phyloP scores from a whole-genome alignment of 1,140 invertebrate species.

The Cyclargus thomasi region DNA sequence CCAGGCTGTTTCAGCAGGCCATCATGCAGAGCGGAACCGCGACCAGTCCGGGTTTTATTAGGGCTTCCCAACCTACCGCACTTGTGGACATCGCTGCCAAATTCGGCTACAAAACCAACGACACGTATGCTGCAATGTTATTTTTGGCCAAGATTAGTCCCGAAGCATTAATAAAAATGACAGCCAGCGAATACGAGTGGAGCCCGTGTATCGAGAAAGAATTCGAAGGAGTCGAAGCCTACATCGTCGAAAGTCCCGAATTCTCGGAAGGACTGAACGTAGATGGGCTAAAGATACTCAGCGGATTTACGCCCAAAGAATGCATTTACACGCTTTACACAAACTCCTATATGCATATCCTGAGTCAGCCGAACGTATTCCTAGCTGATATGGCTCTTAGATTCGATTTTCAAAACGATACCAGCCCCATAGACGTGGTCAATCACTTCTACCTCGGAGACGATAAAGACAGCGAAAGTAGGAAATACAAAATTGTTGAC shows the following conservation, averaged over 20 bases:
- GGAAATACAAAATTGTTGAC: neutral
- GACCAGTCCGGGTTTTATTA: neutral
- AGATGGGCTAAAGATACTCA: neutral
- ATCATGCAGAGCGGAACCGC: neutral
- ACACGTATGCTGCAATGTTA: neutral
- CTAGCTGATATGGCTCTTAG: neutral
- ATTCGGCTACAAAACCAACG: neutral
- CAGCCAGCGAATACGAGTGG: neutral
- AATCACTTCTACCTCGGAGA: neutral
- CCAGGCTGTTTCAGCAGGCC: neutral
- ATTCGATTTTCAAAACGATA: neutral
- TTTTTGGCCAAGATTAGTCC: neutral
- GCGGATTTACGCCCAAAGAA: neutral
- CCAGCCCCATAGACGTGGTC: neutral
- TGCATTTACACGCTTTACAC: neutral
- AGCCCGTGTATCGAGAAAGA: neutral
- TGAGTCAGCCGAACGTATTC: neutral
- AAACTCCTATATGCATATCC: neutral
- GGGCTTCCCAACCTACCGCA: neutral
- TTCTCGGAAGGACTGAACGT: neutral
- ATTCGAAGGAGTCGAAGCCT: neutral
- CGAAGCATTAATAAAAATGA: neutral
- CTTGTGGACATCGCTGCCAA: neutral
- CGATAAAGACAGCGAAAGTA: neutral
- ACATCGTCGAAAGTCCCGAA: neutral